Conservation (phyloP, 2,888 invertebrate species). For the Calephelis perditalis region DNA sequence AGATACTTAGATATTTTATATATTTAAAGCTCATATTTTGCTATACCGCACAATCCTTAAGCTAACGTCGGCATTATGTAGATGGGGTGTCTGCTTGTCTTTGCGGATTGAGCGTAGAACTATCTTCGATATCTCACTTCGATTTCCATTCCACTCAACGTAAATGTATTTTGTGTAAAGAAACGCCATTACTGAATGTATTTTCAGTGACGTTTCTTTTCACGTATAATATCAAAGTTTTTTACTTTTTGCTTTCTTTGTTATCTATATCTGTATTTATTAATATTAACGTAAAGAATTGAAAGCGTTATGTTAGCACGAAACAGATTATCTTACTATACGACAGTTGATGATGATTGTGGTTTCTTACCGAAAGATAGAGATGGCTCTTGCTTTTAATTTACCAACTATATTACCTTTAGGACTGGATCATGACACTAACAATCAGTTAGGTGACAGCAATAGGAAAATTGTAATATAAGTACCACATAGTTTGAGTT, state of each 20-base stretch:
- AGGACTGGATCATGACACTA: too few species aligned
- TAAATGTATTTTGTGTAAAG: conserved; percentile 22
- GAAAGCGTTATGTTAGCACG: neutral
- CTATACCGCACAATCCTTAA: conserved; percentile 22
- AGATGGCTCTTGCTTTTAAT: too few species aligned
- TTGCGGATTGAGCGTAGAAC: conserved; percentile 44
- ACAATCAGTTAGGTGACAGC: too few species aligned
- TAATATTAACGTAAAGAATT: too few species aligned
- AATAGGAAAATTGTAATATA: too few species aligned
- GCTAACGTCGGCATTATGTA: conserved; percentile 56
- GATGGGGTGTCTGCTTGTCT: conserved; percentile 63
- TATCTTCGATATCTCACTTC: conserved; percentile 27
- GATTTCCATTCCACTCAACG: conserved; percentile 22
- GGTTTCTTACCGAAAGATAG: too few species aligned
- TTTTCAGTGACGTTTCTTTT: neutral
- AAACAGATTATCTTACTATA: too few species aligned
- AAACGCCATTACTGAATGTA: conserved; percentile 1
- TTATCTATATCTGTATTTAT: neutral
- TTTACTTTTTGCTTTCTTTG: neutral
- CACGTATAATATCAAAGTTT: neutral
- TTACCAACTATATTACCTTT: too few species aligned
- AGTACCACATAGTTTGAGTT: too few species aligned
- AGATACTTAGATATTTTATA: neutral
- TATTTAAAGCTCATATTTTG: neutral
- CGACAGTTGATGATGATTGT: too few species aligned